These are phyloP conservation scores for Bellardia pandia DNA, from an alignment of 2,888 invertebrate genomes.

Conservation along the genomic window DNA sequence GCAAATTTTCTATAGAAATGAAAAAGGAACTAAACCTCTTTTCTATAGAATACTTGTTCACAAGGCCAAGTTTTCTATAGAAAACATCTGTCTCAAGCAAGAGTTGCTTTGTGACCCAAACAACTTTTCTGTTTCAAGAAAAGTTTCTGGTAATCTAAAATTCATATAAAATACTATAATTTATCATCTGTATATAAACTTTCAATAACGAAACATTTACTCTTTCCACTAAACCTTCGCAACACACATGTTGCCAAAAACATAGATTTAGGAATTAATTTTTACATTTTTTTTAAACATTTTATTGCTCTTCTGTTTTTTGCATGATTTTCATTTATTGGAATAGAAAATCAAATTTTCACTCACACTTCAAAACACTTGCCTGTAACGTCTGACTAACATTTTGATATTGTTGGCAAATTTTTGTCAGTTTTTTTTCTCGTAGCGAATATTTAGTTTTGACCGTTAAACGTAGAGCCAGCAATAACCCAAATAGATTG, in stretches of 20 bases:
- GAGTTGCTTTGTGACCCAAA: too few species aligned
- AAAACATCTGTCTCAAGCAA: too few species aligned
- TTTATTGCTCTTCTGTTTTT: not conserved
- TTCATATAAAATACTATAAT: too few species aligned
- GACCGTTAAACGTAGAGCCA: not conserved
- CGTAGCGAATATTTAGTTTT: not conserved
- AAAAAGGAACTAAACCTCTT: too few species aligned
- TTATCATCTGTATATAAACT: too few species aligned
- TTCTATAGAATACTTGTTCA: too few species aligned
- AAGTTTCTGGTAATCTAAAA: too few species aligned
- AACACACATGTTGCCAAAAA: conserved; percentile 19
- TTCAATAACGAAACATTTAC: too few species aligned
- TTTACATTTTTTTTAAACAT: not conserved
- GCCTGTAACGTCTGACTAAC: not conserved
- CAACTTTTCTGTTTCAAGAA: too few species aligned
- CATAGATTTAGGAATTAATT: conserved; percentile 4
- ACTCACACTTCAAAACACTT: not conserved
- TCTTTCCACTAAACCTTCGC: too few species aligned
- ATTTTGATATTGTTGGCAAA: conserved; percentile 4
- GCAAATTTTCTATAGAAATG: too few species aligned
- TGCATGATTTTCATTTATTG: conserved; percentile 33
- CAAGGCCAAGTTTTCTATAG: too few species aligned
- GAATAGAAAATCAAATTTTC: conserved; percentile 10
- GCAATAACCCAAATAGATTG: not conserved
- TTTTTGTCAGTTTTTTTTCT: not conserved